Percentiles rank a stretch among this genome's conserved stretches.
Conservation (phyloP, 2,113 vertebrate genomes). For the Cheilinus undulatus region DNA sequence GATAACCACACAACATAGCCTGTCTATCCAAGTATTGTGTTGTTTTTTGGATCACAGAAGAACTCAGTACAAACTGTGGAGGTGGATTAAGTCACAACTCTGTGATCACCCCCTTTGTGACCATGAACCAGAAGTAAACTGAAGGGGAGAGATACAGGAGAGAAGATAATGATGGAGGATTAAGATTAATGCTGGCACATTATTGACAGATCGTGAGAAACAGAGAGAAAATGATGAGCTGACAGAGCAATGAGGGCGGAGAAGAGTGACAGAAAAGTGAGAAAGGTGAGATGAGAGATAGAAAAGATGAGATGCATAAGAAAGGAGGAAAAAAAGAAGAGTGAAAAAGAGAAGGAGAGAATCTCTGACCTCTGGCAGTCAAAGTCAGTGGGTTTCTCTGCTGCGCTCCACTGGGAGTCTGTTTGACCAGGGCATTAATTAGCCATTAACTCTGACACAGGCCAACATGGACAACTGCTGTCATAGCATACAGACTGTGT, state of each 20-base stretch:
- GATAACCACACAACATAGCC: conserved; percentile 22
- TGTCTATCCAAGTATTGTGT: conserved; percentile 36
- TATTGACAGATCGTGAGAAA: conserved; percentile 51
- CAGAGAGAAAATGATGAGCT: conserved; percentile 20
- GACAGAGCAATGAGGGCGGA: conserved; percentile 15
- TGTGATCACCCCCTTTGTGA: conserved; percentile 25
- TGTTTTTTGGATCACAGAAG: conserved; percentile 34
- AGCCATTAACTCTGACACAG: conserved; percentile 71
- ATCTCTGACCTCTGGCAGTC: conserved; percentile 67
- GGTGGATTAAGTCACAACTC: neutral
- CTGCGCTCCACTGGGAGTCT: conserved; percentile 48
- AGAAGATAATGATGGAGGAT: conserved; percentile 41
- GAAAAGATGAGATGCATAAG: conserved; percentile 6
- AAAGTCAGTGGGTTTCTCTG: conserved; percentile 63
- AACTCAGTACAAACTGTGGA: conserved; percentile 9
- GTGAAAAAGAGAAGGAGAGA: conserved; percentile 15
- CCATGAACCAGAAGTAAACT: conserved; percentile 37
- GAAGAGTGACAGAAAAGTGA: neutral
- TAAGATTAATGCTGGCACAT: conserved; percentile 53
- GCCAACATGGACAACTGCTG: conserved; percentile 42
- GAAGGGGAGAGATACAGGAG: conserved; percentile 22
- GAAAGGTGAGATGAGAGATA: neutral
- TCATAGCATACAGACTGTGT: conserved; percentile 20
- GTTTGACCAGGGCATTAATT: conserved; percentile 70
- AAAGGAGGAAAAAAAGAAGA: conserved; percentile 22